Base-by-base conservation (phyloP, 2,888 invertebrate genomes). In the Sturmia bella region DNA sequence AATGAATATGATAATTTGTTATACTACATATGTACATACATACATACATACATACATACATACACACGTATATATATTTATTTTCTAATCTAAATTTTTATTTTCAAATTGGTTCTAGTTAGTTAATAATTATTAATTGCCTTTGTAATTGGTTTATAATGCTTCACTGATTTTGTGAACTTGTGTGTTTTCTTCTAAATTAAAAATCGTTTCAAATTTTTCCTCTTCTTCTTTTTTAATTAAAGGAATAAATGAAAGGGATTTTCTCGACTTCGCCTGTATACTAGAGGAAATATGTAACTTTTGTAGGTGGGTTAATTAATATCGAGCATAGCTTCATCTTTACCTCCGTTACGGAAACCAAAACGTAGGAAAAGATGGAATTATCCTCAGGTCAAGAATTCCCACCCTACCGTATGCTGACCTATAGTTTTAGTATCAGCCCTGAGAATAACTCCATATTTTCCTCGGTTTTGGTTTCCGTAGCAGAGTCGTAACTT, bases 61-160 rank as follows among this genome's bases (percentile, higher is more conserved):
- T 52, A 24, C 13, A 13, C 32, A 15, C 32, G 19, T 37, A 0
- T 39, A 0, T 52, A 52, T 64, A 24, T 61, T 70, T 54, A 54
- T 5, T 73, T 77, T 70, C 70, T 82, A 82, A 82, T 78, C 69
- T 70, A 32, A 66, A 50, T 54, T 45, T 15, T 52, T 21, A 6
- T 17, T 80, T 87, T 87, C 86, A 86, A 88, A 89, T 89, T 87
- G 87, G 88, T 89, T 89, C 87, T 89, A 88, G 87, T 88, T 88
- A 87, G 89, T 89, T 89, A 85, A 86, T 85, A 80, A 85, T 88
- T 83, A 88, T 87, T 89, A 89, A 89, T 89, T 89, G 89, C 85
- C 87, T 87, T 83, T 87, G 86, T 89, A 89, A 89, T 89, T 89
- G 86, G 88, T 88, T 89, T 88, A 81, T 80, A 83, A 82, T 85